Conservation (phyloP, 1,140 invertebrate species). For the Microplitis demolitor region DNA sequence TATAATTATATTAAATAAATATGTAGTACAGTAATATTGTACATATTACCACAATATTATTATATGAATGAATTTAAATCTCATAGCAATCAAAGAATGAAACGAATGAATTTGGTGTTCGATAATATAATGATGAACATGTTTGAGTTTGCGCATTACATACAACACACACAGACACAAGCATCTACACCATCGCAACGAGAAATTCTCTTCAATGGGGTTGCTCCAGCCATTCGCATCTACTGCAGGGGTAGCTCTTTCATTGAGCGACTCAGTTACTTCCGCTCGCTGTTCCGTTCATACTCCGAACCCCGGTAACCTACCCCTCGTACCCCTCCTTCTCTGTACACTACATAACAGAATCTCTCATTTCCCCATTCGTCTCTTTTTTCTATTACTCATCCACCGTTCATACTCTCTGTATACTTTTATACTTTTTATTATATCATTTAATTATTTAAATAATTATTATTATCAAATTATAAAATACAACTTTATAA, state of each 20-base stretch:
- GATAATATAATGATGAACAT: background rate
- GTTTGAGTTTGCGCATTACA: background rate
- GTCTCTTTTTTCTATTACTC: background rate
- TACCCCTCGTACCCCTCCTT: background rate
- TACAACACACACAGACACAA: background rate
- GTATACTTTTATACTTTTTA: background rate
- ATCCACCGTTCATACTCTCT: background rate
- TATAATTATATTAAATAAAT: too few species aligned
- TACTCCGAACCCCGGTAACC: background rate
- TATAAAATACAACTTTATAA: too few species aligned
- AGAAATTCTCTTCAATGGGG: conserved; percentile 6
- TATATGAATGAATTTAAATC: background rate
- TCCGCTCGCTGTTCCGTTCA: conserved; percentile 31
- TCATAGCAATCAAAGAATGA: background rate
- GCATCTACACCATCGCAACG: background rate
- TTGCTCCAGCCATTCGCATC: conserved; percentile 17
- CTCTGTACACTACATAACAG: too few species aligned
- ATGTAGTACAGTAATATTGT: background rate
- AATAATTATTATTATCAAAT: too few species aligned
- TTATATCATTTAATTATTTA: too few species aligned
- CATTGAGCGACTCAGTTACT: conserved; percentile 28
- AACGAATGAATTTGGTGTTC: background rate
- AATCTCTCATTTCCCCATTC: background rate
- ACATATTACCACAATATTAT: background rate
- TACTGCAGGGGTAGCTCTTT: conserved; percentile 20